These are phyloP conservation scores for Enhydra lutris DNA, from an alignment of 2,113 vertebrate genomes.

Conservation along the genomic window DNA sequence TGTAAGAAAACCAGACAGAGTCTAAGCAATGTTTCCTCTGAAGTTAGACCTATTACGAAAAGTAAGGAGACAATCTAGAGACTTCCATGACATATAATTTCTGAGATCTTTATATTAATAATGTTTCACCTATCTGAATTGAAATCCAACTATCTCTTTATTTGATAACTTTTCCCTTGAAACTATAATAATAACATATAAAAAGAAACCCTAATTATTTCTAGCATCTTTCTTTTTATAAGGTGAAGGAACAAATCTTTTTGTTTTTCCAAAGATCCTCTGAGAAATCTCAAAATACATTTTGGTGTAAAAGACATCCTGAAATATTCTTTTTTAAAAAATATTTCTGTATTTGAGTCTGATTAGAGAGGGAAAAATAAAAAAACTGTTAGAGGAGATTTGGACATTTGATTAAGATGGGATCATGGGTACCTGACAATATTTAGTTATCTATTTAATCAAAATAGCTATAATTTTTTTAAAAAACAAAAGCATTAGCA, in stretches of 20 bases:
- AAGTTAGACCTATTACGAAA: not conserved
- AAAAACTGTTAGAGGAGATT: no score
- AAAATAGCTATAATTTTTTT: no score
- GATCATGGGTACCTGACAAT: no score
- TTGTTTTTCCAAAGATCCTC: constrained; percentile 10
- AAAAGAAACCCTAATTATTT: constrained; percentile 34
- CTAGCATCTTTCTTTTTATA: constrained; percentile 44
- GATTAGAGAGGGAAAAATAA: no score
- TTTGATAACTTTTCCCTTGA: constrained; percentile 18
- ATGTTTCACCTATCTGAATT: not conserved
- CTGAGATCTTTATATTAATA: not conserved
- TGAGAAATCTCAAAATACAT: constrained; percentile 59
- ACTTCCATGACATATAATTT: not conserved
- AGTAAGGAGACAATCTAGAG: not conserved
- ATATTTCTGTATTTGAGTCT: not conserved
- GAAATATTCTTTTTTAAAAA: not conserved
- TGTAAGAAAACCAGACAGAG: not conserved
- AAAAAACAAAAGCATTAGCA: not conserved
- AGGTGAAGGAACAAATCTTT: constrained; percentile 57
- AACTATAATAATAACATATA: not conserved
- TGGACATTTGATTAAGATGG: no score
- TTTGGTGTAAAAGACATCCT: constrained; percentile 29
- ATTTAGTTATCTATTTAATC: no score
- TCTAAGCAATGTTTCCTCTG: not conserved
- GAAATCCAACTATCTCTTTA: not conserved